Base-by-base conservation (phyloP, 2,797 vertebrate genomes). In the Acipenser transmontanus region DNA sequence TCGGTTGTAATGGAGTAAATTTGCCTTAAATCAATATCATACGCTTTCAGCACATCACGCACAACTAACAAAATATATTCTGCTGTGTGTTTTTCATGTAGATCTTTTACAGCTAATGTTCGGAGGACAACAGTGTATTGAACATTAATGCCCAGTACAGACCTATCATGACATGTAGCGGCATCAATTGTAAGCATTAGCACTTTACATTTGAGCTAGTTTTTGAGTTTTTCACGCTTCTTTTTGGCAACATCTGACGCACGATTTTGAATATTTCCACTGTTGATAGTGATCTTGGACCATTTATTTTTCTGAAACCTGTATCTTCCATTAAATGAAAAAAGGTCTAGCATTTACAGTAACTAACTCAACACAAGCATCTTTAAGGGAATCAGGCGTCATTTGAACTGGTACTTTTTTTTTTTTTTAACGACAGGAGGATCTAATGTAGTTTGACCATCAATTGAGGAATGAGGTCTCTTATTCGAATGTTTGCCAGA, bases 281-380 rank as follows among this genome's bases (percentile, higher is more conserved):
- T 69, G 63, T 65, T 50, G 17, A 69, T 69, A 11, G 7, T 51
- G 17, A 61, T 59, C 17, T 1, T 17, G 17, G 17, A 17, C 17
- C 17, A 17, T 1, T 17, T 17, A 17, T 17, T 17, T 65, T 69
- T 60, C 68, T 51, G 49, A 69, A 69, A n/a, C 68, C 68, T 8
- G 56, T 47, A 17, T 69, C 68, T 51, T 69, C 68, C 63, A 69
- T 69, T 50, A 64, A 64, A 4, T 34, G 4, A 34, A 34, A 34
- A 69, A 69, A 2, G 68, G 56, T 48, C 68, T 60, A 12, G 62
- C 68, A 20, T 69, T 69, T 17, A 65, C 62, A 49, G 62, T 69
- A 47, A 69, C 63, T 10, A 69, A 63, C 49, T 69, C 68, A 50
- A 69, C 63, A 65, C 68, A 69, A 50, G 68, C 68, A 13, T 69